phyloP scores from a whole-genome alignment of 2,888 invertebrate species.

The Melieria crassipennis region DNA sequence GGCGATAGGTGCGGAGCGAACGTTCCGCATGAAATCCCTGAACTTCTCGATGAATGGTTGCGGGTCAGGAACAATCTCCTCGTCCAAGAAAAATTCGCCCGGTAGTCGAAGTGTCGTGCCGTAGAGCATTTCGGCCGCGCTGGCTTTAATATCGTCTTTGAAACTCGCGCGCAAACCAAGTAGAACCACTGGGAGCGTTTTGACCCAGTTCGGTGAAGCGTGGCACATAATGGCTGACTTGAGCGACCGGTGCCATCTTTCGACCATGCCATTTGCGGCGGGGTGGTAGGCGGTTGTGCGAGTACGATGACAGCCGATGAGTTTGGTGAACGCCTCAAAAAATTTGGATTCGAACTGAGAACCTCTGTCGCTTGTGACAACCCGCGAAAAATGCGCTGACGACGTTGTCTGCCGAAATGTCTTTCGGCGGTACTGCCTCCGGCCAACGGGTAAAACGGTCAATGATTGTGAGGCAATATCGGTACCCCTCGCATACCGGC shows the following conservation, averaged over 20 bases:
- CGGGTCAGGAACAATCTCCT: constrained; percentile 26
- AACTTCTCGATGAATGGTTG: constrained; percentile 32
- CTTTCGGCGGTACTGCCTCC: constrained; percentile 10
- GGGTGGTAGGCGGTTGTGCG: neutral
- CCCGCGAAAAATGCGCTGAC: neutral
- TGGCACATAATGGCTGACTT: constrained; percentile 37
- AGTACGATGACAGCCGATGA: neutral
- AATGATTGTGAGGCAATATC: constrained; percentile 51
- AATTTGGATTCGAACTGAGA: neutral
- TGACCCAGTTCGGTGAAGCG: constrained; percentile 46
- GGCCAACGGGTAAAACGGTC: constrained; percentile 45
- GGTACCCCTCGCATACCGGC: constrained; percentile 44
- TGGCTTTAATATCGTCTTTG: constrained; percentile 51
- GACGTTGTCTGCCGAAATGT: neutral
- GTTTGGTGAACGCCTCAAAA: neutral
- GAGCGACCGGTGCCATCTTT: neutral
- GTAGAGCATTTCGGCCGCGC: constrained; percentile 53
- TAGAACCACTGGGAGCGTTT: constrained; percentile 53
- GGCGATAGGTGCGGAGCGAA: constrained; percentile 32
- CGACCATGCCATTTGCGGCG: neutral
- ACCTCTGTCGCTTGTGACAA: neutral
- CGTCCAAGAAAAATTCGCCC: constrained; percentile 37
- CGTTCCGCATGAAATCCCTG: constrained; percentile 27
- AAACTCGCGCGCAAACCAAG: constrained; percentile 52
- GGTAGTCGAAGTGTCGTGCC: constrained; percentile 51